Evolutionary conservation across 2,113 vertebrate genomes (phyloP).

Genomic region (Cisticola juncidis): DNA sequence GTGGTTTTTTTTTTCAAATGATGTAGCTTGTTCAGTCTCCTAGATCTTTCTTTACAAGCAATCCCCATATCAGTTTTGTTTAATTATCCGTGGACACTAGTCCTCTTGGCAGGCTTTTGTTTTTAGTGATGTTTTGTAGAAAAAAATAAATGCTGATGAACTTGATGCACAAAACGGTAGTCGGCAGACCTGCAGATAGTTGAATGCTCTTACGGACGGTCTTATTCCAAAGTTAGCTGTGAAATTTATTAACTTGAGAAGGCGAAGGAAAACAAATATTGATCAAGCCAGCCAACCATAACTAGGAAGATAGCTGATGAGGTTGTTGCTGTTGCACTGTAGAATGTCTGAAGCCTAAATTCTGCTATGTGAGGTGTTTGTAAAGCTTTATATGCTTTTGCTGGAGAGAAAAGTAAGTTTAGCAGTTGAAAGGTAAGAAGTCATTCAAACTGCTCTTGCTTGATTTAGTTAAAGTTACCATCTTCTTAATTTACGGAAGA

Average conservation of each 20-base stretch:
- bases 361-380: neutral
- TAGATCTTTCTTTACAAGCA: neutral
- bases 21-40: neutral
- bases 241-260: neutral
- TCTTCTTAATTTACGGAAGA: neutral
- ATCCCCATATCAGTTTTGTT: neutral
- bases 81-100: neutral
- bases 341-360: neutral
- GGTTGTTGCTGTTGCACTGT: neutral
- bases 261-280: neutral
- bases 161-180: neutral
- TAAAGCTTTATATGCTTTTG: neutral
- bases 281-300: neutral
- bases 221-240: neutral
- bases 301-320: neutral
- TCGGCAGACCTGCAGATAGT: neutral
- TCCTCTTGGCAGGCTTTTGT: neutral
- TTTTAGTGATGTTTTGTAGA: neutral
- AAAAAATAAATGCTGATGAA: neutral
- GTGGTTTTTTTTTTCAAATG: neutral
- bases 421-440: neutral
- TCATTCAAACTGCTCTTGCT: neutral
- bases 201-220: neutral
- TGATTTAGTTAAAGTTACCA: neutral
- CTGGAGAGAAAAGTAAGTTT: neutral